Conservation (phyloP, 2,888 invertebrate species). For the Spialia ferax region DNA sequence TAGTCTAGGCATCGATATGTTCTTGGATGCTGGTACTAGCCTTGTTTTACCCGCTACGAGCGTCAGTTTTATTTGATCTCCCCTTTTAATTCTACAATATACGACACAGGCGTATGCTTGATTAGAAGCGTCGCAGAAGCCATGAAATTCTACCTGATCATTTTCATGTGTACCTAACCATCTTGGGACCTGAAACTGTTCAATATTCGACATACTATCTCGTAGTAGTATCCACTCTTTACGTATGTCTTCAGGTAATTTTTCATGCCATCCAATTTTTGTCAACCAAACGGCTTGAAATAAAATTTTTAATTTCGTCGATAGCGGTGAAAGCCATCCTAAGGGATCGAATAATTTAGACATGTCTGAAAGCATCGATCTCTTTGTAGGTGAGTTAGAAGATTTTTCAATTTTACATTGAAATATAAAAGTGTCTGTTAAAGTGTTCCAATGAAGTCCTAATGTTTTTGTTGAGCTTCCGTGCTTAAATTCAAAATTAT, state of each 20-base stretch:
- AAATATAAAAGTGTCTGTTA: conserved; percentile 31
- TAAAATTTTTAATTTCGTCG: conserved; percentile 26
- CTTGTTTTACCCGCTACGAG: conserved; percentile 39
- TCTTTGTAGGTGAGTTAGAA: background rate
- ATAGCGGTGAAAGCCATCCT: conserved; percentile 15
- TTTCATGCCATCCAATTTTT: conserved; percentile 26
- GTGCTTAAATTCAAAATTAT: conserved; percentile 13
- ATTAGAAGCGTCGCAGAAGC: conserved; percentile 32
- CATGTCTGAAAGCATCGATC: conserved; percentile 17
- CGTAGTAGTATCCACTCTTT: conserved; percentile 14
- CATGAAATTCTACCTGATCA: conserved; percentile 31
- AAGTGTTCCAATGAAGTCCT: conserved; percentile 32
- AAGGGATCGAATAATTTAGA: too few species aligned
- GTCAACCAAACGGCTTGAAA: conserved; percentile 16
- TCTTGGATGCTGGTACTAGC: conserved; percentile 32
- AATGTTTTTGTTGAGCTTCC: conserved; percentile 36
- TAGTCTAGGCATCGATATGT: conserved; percentile 36
- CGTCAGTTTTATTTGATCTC: conserved; percentile 12
- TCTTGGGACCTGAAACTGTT: conserved; percentile 21
- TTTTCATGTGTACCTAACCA: conserved; percentile 27
- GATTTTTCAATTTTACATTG: background rate
- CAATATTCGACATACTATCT: conserved; percentile 16
- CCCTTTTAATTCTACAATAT: too few species aligned
- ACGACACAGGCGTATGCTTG: conserved; percentile 18
- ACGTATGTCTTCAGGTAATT: conserved; percentile 10